Evolutionary conservation across 2,113 vertebrate species (phyloP).

Genomic region (Megalops atlanticus): DNA sequence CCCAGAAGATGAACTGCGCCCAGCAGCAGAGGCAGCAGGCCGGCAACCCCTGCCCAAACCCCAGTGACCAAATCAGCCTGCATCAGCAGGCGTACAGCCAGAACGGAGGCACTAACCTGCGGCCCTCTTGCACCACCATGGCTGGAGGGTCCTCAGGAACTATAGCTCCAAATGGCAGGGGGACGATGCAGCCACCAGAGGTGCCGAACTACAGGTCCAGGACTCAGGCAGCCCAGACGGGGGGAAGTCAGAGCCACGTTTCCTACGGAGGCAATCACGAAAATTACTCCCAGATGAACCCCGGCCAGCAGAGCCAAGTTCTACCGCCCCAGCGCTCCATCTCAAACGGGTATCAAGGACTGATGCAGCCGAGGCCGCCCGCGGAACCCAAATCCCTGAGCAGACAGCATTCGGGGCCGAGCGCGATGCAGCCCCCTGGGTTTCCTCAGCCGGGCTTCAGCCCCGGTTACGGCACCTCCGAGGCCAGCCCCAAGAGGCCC

Average conservation of each 20-base stretch:
- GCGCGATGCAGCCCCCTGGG: conserved; percentile 68
- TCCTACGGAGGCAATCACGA: conserved; percentile 62
- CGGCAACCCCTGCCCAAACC: conserved; percentile 57
- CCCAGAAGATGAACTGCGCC: conserved; percentile 73
- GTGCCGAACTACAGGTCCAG: conserved; percentile 72
- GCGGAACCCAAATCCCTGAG: conserved; percentile 70
- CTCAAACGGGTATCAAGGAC: conserved; percentile 55
- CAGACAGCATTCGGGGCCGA: conserved; percentile 68
- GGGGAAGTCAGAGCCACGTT: conserved; percentile 52
- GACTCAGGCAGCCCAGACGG: conserved; percentile 61
- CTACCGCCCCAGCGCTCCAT: conserved; percentile 62
- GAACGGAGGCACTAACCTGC: conserved; percentile 65
- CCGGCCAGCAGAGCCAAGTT: conserved; percentile 69
- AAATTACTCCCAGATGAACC: conserved; percentile 63
- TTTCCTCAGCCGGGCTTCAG: conserved; percentile 68
- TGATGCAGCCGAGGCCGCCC: conserved; percentile 85
- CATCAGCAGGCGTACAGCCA: conserved; percentile 76
- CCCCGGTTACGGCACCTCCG: conserved; percentile 64
- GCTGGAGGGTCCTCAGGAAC: conserved; percentile 34
- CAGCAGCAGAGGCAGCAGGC: conserved; percentile 72
- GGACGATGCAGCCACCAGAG: conserved; percentile 63
- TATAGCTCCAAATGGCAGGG: conserved; percentile 59
- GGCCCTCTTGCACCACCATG: conserved; percentile 67
- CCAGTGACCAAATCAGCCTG: conserved; percentile 64
- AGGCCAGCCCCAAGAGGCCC: conserved; percentile 77